Conservation (phyloP, 2,888 invertebrate genomes). For the Sphinx pinastri region DNA sequence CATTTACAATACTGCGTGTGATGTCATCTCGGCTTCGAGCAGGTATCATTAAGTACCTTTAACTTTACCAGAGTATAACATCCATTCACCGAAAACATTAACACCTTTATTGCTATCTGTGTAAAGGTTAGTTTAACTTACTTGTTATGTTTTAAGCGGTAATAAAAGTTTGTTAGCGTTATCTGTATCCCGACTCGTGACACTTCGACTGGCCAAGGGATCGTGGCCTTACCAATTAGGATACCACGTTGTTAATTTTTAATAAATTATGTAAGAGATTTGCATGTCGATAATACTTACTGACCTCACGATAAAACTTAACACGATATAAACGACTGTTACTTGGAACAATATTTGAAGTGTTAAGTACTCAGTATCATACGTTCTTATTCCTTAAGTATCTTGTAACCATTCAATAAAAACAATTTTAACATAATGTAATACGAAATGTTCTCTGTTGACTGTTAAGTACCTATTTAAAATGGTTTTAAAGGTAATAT, state of each 20-base stretch:
- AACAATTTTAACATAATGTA: background rate
- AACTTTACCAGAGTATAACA: slow-evolving; percentile 43
- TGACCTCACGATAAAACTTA: slow-evolving; percentile 19
- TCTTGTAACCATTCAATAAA: background rate
- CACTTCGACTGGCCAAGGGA: slow-evolving; percentile 60
- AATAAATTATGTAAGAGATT: slow-evolving; percentile 23
- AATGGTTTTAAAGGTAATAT: too few relatives aligned
- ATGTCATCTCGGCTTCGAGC: slow-evolving; percentile 63
- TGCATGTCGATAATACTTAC: slow-evolving; percentile 17
- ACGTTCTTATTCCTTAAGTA: too few relatives aligned
- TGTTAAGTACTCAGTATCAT: background rate
- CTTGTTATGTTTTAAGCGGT: background rate
- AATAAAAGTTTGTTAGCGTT: slow-evolving; percentile 47
- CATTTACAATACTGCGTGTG: slow-evolving; percentile 68
- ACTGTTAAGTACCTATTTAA: too few relatives aligned
- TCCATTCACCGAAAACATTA: slow-evolving; percentile 1
- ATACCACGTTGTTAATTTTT: slow-evolving; percentile 35
- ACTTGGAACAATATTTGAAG: background rate
- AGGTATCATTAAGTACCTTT: slow-evolving; percentile 71
- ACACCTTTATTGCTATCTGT: fast-evolving
- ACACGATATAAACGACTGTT: slow-evolving; percentile 2
- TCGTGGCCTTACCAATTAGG: slow-evolving; percentile 50
- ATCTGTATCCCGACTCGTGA: slow-evolving; percentile 65
- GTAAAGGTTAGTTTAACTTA: slow-evolving; percentile 38
- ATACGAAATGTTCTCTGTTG: background rate